Evolutionary conservation across 2,888 invertebrate genomes (phyloP), one percentile per base, ranked within the genome.

Genomic region (Cantharis lateralis): DNA sequence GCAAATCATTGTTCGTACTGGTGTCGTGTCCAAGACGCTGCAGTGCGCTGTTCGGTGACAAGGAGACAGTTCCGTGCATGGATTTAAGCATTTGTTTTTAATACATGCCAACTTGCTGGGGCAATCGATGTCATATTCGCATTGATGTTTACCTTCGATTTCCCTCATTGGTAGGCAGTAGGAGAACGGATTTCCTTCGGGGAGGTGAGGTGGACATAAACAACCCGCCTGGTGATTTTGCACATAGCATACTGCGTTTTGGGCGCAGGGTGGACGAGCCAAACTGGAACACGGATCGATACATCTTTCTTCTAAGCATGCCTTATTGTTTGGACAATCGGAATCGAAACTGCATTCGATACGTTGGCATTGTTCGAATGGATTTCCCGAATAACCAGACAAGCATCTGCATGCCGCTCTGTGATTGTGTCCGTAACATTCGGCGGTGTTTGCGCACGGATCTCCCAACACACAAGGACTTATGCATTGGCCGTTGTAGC

Each of bases 1-100:
- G 86, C 96, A 97, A 68, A 95, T 94, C 92, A 97, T 93, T 3
- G 96, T 96, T 81, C 96, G 90, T 72, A 96, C 94, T 18, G 96
- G 96, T 62, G 94, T 90, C 77, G 96, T 96, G 84, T 97, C 95
- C 15, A 96, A 90, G 11, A 96, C 96, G 76, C 93, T 93, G 87
- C 97, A 97, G 72, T 92, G 91, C 4, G 96, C 93, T 72, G 93
- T 92, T 75, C 91, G 90, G 70, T 92, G 90, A 83, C 96, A 97
- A 1, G 96, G 96, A 83, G 92, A 92, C 15, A 96, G 90, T 84
- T 91, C 92, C 13, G 89, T 89, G 86, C 96, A 96, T 24, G 96
- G 95, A 87, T 96, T 93, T 10, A 93, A 92, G 87, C 96, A 96
- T 85, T 90, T 91, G 81, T 93, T 93, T 85, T 91, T 91, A 72